Evolutionary conservation across 1,140 invertebrate genomes (phyloP).

Genomic region (Drosophila littoralis): DNA sequence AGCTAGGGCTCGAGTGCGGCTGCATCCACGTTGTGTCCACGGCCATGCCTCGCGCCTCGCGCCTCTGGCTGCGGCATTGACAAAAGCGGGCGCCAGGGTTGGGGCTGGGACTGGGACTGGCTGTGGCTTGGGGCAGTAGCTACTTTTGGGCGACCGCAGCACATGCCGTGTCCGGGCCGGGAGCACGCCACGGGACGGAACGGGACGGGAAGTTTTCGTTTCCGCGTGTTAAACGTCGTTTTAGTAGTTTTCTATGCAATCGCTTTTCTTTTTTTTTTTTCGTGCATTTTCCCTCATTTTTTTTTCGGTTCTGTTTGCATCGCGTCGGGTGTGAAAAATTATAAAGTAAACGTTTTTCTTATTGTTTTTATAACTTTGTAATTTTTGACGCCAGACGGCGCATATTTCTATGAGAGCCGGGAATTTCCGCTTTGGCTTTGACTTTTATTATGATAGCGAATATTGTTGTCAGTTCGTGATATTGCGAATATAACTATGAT

Average conservation of each 20-base stretch:
- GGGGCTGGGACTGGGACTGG: not conserved
- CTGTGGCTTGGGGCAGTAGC: not conserved
- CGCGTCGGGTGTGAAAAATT: conserved; percentile 67
- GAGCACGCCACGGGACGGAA: not conserved
- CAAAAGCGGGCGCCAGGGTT: not conserved
- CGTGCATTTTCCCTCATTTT: not conserved
- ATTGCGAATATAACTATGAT: not conserved
- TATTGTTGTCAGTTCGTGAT: conserved; percentile 4
- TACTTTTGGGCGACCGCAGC: conserved; percentile 20
- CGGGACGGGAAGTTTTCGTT: conserved; percentile 41
- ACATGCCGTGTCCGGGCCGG: conserved; percentile 15
- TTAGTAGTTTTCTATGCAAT: conserved; percentile 63
- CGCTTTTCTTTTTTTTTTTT: not conserved
- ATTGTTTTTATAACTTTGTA: conserved; percentile 81
- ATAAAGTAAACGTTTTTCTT: conserved; percentile 79
- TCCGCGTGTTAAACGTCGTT: conserved; percentile 68
- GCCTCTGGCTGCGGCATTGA: conserved; percentile 25
- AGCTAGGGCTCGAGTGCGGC: not conserved
- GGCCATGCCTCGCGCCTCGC: too few relatives aligned
- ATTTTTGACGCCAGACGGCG: conserved; percentile 57
- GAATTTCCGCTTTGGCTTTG: not conserved
- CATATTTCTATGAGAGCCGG: not conserved
- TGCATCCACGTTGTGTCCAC: not conserved
- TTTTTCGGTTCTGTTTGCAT: conserved; percentile 21
- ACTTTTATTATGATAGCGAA: conserved; percentile 1